These are phyloP conservation scores for Aporophyla nigra DNA, from an alignment of 2,888 invertebrate species.

Conservation along the genomic window DNA sequence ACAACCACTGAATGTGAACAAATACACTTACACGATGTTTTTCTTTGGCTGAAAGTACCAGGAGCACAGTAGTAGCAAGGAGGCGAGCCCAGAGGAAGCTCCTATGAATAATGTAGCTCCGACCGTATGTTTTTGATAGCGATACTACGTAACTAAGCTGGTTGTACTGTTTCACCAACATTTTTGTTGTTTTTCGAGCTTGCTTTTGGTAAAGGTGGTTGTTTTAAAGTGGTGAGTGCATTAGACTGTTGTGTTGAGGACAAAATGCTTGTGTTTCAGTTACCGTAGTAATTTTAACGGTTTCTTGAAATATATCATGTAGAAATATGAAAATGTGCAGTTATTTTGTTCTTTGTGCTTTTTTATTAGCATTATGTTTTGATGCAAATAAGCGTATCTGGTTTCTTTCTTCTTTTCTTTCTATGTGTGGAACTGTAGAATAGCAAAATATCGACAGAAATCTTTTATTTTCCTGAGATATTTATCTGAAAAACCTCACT, in stretches of 20 bases:
- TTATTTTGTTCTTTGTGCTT: too few species aligned
- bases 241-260: background rate
- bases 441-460: background rate
- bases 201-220: slow-evolving; percentile 3
- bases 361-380: too few species aligned
- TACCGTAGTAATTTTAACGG: background rate
- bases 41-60: slow-evolving; percentile 38
- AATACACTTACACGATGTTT: slow-evolving; percentile 26
- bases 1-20: slow-evolving; percentile 21
- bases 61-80: slow-evolving; percentile 31
- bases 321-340: background rate
- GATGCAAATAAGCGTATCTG: too few species aligned
- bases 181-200: slow-evolving; percentile 22
- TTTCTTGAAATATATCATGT: background rate
- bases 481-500: background rate
- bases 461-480: background rate
- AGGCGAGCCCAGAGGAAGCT: slow-evolving; percentile 37
- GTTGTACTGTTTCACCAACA: slow-evolving; percentile 32
- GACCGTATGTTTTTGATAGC: slow-evolving; percentile 57
- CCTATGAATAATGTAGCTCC: slow-evolving; percentile 61
- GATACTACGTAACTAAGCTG: slow-evolving; percentile 42
- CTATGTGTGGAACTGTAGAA: background rate
- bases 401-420: too few species aligned
- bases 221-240: slow-evolving; percentile 28
- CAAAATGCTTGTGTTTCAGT: background rate